Conservation (phyloP, 2,797 vertebrate genomes). For the Phyllotis vaccarum region DNA sequence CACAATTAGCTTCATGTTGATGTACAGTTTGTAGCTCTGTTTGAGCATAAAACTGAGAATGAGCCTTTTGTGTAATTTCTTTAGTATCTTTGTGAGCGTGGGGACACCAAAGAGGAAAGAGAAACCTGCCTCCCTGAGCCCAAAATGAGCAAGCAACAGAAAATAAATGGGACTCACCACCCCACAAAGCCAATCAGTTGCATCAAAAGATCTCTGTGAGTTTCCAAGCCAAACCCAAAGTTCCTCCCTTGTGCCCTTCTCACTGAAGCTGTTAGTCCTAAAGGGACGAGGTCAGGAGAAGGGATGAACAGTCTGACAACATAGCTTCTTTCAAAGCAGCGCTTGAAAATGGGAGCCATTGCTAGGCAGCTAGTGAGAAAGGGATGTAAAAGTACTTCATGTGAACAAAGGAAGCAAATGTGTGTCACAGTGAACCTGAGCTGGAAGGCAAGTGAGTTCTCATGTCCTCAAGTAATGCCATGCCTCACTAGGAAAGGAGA, state of each 20-base stretch:
- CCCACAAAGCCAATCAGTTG: not conserved
- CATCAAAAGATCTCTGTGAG: not conserved
- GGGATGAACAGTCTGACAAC: not conserved
- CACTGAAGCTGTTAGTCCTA: not conserved
- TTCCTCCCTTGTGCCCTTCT: not conserved
- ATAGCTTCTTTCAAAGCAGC: constrained; percentile 64
- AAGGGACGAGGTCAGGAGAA: not conserved
- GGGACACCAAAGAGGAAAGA: not conserved
- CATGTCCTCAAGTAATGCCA: not conserved
- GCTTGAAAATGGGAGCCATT: constrained; percentile 36
- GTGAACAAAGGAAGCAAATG: constrained; percentile 10
- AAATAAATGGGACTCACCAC: not conserved
- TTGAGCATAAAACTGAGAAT: constrained; percentile 78
- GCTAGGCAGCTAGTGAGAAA: constrained; percentile 29
- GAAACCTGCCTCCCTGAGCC: not conserved
- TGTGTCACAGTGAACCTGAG: constrained; percentile 28
- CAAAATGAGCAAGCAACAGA: not conserved
- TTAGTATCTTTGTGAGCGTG: constrained; percentile 37
- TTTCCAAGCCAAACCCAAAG: constrained; percentile 1
- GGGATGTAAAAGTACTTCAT: constrained; percentile 12
- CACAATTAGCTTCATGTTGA: constrained; percentile 85
- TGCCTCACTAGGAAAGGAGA: not conserved
- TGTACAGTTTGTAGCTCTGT: constrained; percentile 81
- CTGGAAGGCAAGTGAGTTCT: constrained; percentile 27
- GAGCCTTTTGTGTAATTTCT: constrained; percentile 74